Conservation (phyloP, 2,113 vertebrate species). For the Pampusana beccarii region DNA sequence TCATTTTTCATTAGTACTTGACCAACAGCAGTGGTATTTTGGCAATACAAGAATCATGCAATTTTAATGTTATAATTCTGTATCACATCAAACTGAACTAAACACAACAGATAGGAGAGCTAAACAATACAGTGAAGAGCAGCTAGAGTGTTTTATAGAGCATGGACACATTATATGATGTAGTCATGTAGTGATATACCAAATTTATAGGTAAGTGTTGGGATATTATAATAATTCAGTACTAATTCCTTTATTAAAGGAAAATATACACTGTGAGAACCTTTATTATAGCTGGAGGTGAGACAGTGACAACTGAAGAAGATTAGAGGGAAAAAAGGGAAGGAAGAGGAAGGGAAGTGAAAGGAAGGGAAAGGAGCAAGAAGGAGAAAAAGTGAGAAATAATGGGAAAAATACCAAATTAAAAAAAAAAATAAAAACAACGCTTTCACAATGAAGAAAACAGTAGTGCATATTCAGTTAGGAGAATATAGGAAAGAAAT, state of each 20-base stretch:
- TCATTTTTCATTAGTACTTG: slow-evolving; percentile 26
- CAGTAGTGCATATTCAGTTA: not conserved
- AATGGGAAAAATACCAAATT: not conserved
- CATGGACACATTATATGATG: not conserved
- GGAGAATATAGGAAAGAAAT: not conserved
- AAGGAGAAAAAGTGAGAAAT: not conserved
- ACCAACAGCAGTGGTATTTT: not conserved
- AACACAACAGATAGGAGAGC: not conserved
- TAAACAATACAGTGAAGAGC: not conserved
- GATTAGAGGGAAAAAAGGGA: not conserved
- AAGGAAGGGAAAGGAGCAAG: no score
- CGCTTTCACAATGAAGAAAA: not conserved
- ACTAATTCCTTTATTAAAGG: not conserved
- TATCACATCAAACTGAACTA: not conserved
- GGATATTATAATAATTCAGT: not conserved
- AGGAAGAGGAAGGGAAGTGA: not conserved
- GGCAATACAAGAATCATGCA: not conserved
- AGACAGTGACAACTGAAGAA: not conserved
- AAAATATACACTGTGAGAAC: not conserved
- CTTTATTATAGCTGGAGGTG: not conserved
- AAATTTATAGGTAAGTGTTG: not conserved
- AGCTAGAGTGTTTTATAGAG: not conserved
- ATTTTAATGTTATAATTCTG: not conserved
- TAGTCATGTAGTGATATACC: not conserved
- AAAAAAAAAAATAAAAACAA: no score